phyloP scores from a whole-genome alignment of 2,888 invertebrate genomes.

The Rhagium mordax region DNA sequence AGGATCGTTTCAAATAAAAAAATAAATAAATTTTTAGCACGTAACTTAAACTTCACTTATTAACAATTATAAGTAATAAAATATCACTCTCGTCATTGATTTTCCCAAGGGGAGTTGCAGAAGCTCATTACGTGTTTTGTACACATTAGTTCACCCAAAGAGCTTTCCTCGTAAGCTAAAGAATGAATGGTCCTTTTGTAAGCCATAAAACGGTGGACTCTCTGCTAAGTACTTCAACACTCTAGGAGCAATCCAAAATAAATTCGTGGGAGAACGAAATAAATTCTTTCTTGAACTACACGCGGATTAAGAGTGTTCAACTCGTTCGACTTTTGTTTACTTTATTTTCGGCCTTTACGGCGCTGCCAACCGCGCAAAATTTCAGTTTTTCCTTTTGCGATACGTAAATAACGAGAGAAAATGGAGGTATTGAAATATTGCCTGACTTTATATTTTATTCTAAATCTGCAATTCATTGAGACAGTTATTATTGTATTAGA shows the following conservation, averaged over 20 bases:
- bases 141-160: conserved; percentile 13
- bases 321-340: not conserved
- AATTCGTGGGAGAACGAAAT: conserved; percentile 20
- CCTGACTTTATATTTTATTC: too few relatives aligned
- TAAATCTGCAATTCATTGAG: too few relatives aligned
- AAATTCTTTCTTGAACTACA: conserved; percentile 12
- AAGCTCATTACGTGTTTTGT: conserved; percentile 2
- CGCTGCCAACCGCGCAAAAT: not conserved
- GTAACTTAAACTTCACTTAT: too few relatives aligned
- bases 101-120: not conserved
- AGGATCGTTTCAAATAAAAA: too few relatives aligned
- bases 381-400: not conserved
- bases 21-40: too few relatives aligned
- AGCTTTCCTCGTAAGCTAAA: conserved; percentile 12
- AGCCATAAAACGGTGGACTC: conserved; percentile 24
- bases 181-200: conserved; percentile 28
- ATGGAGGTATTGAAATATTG: too few relatives aligned
- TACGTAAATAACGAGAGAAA: too few relatives aligned
- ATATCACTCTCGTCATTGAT: not conserved
- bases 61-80: too few relatives aligned
- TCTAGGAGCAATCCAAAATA: conserved; percentile 24
- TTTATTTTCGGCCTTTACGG: conserved; percentile 18
- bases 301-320: conserved; percentile 1
- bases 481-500: too few relatives aligned
- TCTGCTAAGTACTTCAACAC: conserved; percentile 16